Conservation (phyloP, 1,140 invertebrate genomes). For the Drosophila eugracilis region DNA sequence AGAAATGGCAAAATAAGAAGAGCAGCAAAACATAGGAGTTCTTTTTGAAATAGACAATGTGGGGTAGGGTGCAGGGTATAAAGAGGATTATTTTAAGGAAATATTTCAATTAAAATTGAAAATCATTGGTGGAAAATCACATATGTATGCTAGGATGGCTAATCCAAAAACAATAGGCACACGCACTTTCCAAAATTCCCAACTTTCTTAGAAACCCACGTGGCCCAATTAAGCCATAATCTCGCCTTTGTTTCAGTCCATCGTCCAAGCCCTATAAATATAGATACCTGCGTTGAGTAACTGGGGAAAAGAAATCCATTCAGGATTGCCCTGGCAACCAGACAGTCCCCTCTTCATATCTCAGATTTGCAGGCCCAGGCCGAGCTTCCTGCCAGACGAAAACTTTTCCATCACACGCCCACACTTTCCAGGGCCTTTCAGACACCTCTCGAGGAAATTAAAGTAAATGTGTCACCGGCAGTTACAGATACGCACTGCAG, state of each 20-base stretch:
- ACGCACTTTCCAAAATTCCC: no score
- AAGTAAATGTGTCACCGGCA: slow-evolving; percentile 30
- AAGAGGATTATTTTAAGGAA: no score
- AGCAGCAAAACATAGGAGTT: not conserved
- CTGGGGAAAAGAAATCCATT: slow-evolving; percentile 3
- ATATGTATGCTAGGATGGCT: not conserved
- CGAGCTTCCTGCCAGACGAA: slow-evolving; percentile 8
- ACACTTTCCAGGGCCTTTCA: not conserved
- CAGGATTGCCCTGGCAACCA: slow-evolving; percentile 23
- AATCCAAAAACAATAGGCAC: slow-evolving; percentile 2
- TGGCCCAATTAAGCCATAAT: slow-evolving; percentile 34
- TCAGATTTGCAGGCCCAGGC: slow-evolving; percentile 7
- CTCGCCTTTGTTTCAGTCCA: slow-evolving; percentile 10
- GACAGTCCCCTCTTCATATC: slow-evolving; percentile 12
- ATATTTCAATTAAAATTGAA: not conserved
- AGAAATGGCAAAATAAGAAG: slow-evolving; percentile 26
- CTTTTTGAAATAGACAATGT: not conserved
- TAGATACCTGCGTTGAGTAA: not conserved
- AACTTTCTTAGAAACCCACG: slow-evolving; percentile 7
- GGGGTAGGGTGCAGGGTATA: no score
- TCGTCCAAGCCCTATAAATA: slow-evolving; percentile 11
- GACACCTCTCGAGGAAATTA: slow-evolving; percentile 35
- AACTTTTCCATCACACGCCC: slow-evolving; percentile 24
- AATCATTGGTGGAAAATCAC: not conserved
- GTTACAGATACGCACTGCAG: slow-evolving; percentile 16